phyloP scores from a whole-genome alignment of 2,113 vertebrate species.

The Cathartes aura region DNA sequence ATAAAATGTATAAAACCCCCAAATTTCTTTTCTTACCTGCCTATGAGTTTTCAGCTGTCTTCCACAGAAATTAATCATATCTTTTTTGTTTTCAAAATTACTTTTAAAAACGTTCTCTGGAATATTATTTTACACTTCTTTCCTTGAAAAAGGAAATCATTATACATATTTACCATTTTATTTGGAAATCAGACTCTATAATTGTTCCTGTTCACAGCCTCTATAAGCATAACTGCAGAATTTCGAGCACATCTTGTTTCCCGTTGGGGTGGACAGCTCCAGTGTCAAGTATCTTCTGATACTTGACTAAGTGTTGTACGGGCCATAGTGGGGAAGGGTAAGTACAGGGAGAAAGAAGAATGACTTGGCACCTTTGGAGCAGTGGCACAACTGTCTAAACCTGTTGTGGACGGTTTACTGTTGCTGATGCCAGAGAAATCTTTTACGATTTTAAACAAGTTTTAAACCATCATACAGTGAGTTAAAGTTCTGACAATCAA shows the following conservation, averaged over 20 bases:
- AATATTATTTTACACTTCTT: not conserved
- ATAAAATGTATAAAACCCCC: not conserved
- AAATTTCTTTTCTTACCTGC: not conserved
- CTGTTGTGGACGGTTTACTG: not conserved
- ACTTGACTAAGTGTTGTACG: rapidly evolving
- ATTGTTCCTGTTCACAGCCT: not conserved
- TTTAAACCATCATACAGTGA: not conserved
- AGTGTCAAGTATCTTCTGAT: not conserved
- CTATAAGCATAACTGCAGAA: not conserved
- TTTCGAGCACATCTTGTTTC: not conserved
- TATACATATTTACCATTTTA: not conserved
- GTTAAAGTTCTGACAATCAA: not conserved
- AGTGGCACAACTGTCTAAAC: not conserved
- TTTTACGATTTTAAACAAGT: not conserved
- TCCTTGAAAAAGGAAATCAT: not conserved
- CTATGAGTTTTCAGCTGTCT: not conserved
- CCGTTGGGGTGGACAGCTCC: not conserved
- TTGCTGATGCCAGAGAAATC: not conserved
- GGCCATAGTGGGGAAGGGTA: not conserved
- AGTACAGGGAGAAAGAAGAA: not conserved
- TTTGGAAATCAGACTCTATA: not conserved
- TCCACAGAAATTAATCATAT: not conserved
- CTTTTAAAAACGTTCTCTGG: not conserved
- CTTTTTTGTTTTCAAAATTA: not conserved
- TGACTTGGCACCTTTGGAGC: not conserved